phyloP scores from a whole-genome alignment of 2,797 vertebrate genomes.

The Alexandromys oeconomus region DNA sequence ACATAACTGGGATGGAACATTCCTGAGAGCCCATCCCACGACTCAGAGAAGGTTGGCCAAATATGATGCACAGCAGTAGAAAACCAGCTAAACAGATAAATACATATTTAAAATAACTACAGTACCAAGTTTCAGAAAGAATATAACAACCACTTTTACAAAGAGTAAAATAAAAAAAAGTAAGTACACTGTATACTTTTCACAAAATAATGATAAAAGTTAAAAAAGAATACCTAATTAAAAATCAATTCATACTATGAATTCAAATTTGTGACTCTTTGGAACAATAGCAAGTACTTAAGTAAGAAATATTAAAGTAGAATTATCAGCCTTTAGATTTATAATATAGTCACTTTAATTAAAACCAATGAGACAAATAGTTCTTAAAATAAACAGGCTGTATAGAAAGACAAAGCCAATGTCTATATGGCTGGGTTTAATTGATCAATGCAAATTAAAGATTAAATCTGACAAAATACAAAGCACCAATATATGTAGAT shows the following conservation, averaged over 20 bases:
- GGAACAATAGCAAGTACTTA: not conserved
- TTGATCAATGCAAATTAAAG: not conserved
- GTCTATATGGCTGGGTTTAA: not conserved
- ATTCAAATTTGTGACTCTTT: not conserved
- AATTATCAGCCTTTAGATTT: not conserved
- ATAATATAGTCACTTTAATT: not conserved
- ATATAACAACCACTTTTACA: not conserved
- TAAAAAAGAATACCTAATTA: not conserved
- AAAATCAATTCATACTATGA: not conserved
- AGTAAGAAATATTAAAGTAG: not conserved
- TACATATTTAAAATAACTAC: not conserved
- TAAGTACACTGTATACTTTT: not conserved
- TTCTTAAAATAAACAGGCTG: not conserved
- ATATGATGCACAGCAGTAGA: fast-evolving
- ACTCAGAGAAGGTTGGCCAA: not conserved
- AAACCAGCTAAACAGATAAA: not conserved
- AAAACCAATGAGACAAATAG: not conserved
- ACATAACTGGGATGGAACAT: not conserved
- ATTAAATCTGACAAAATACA: not conserved
- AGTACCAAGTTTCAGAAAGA: not conserved
- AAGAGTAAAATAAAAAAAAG: not conserved
- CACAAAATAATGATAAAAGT: constrained; percentile 19
- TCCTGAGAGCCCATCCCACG: not conserved
- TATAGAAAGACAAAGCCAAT: not conserved
- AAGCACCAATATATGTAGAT: not conserved